Evolutionary conservation across 2,888 invertebrate genomes (phyloP).

Genomic region (Habroteleia sp.): DNA sequence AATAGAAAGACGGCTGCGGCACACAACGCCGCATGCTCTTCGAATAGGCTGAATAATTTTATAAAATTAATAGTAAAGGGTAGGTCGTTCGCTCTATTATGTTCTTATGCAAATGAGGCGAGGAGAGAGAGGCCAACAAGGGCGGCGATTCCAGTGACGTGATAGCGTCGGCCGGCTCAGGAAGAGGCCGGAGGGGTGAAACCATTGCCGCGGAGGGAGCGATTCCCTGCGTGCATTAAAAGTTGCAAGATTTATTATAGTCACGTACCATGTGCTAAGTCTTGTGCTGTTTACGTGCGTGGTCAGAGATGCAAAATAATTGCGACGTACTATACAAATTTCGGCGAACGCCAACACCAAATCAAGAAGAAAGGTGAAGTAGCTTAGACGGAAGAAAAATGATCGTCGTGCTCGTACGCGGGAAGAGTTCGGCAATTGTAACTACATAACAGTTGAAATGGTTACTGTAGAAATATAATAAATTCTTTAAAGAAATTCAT

Average conservation of each 20-base stretch:
- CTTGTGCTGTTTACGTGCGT: slow-evolving; percentile 43
- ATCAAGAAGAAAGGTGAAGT: slow-evolving; percentile 9
- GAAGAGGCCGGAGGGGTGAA: slow-evolving; percentile 60
- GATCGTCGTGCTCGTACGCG: too few species aligned
- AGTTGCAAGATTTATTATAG: slow-evolving; percentile 79
- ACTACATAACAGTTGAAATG: too few species aligned
- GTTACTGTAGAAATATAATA: too few species aligned
- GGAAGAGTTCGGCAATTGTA: too few species aligned
- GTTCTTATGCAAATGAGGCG: slow-evolving; percentile 78
- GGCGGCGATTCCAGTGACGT: slow-evolving; percentile 53
- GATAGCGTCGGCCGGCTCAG: slow-evolving; percentile 60
- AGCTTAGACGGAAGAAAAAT: too few species aligned
- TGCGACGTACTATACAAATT: slow-evolving; percentile 40
- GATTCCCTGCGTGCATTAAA: slow-evolving; percentile 76
- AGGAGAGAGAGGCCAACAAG: slow-evolving; percentile 60
- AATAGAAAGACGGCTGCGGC: slow-evolving; percentile 49
- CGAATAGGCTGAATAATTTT: slow-evolving; percentile 78
- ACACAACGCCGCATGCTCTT: slow-evolving; percentile 59
- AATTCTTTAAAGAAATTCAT: too few species aligned
- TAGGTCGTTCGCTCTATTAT: slow-evolving; percentile 74
- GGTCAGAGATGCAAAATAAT: slow-evolving; percentile 42
- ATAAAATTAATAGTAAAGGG: slow-evolving; percentile 81
- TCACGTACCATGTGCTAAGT: slow-evolving; percentile 56
- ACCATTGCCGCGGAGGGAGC: slow-evolving; percentile 53
- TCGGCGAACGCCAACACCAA: slow-evolving; percentile 25